A percentile compares a stretch with the other conserved stretches of the same genome.
These are phyloP conservation scores for Torymus aiolomorphi DNA, from an alignment of 2,888 invertebrate genomes.

Conservation along the genomic window DNA sequence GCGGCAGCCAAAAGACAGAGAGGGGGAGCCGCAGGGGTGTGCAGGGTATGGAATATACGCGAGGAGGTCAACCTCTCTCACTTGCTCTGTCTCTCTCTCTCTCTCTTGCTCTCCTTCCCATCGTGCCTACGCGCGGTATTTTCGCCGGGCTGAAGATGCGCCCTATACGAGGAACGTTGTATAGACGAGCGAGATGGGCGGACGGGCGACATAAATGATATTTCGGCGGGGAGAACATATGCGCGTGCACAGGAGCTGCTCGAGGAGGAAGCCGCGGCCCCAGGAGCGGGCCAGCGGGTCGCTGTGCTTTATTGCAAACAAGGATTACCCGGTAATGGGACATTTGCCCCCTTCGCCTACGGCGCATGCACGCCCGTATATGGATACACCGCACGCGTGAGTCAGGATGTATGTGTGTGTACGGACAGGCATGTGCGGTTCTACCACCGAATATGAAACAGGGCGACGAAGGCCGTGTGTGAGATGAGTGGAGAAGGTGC, in stretches of 20 bases:
- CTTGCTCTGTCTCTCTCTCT: neutral
- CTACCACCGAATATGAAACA: slow-evolving; percentile 12
- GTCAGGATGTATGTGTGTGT: neutral
- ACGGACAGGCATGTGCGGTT: neutral
- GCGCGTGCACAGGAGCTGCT: neutral
- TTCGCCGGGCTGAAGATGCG: slow-evolving; percentile 33
- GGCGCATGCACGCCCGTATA: slow-evolving; percentile 42
- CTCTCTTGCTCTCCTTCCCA: slow-evolving; percentile 13
- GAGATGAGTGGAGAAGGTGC: neutral
- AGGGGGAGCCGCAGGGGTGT: slow-evolving; percentile 12
- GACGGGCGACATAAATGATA: slow-evolving; percentile 72
- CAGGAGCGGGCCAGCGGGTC: slow-evolving; percentile 69
- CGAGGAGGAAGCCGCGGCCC: slow-evolving; percentile 61
- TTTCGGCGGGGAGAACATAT: slow-evolving; percentile 65
- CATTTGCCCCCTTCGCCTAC: slow-evolving; percentile 67
- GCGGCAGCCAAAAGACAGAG: slow-evolving; percentile 32
- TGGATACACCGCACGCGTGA: neutral
- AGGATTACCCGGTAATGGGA: slow-evolving; percentile 75
- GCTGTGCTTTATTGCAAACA: slow-evolving; percentile 75
- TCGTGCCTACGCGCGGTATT: no score
- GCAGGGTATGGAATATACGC: neutral
- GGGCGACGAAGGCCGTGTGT: neutral
- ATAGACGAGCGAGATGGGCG: slow-evolving; percentile 50
- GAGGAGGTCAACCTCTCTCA: slow-evolving; percentile 35
- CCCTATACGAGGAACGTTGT: slow-evolving; percentile 24